Evolutionary conservation across 2,888 invertebrate species (phyloP).

Genomic region (Cloeon dipterum): DNA sequence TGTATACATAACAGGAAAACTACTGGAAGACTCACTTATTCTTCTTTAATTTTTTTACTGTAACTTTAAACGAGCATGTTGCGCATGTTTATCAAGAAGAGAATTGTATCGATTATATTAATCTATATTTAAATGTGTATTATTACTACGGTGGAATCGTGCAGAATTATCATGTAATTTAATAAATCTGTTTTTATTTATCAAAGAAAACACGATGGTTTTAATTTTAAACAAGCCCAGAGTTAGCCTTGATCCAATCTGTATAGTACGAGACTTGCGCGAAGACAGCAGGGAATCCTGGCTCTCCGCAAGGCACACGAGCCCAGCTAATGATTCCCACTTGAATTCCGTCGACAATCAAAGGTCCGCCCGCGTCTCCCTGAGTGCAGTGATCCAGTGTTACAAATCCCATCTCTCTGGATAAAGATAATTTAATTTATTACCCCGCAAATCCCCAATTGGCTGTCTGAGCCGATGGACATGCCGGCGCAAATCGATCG

Average conservation of each 20-base stretch:
- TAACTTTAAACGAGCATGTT: conserved; percentile 17
- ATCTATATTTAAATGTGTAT: conserved; percentile 24
- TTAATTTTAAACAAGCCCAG: neutral
- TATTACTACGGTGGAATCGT: conserved; percentile 9
- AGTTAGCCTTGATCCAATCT: neutral
- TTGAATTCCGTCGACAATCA: neutral
- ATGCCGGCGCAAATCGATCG: neutral
- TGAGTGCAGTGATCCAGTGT: neutral
- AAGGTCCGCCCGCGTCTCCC: neutral
- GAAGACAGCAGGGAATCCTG: neutral
- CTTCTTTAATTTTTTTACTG: conserved; percentile 4
- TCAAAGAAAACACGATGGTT: neutral
- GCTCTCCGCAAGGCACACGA: neutral
- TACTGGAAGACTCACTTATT: neutral
- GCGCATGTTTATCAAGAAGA: conserved; percentile 21
- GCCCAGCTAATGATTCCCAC: neutral
- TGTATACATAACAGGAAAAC: neutral
- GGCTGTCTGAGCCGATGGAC: neutral
- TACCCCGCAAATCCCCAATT: neutral
- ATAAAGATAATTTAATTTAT: neutral
- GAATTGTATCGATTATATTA: conserved; percentile 25
- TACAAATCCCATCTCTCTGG: too few relatives aligned
- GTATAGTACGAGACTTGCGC: neutral
- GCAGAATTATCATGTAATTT: neutral
- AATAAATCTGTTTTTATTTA: neutral